phyloP scores from a whole-genome alignment of 2,113 vertebrate species.

The Pipra filicauda region DNA sequence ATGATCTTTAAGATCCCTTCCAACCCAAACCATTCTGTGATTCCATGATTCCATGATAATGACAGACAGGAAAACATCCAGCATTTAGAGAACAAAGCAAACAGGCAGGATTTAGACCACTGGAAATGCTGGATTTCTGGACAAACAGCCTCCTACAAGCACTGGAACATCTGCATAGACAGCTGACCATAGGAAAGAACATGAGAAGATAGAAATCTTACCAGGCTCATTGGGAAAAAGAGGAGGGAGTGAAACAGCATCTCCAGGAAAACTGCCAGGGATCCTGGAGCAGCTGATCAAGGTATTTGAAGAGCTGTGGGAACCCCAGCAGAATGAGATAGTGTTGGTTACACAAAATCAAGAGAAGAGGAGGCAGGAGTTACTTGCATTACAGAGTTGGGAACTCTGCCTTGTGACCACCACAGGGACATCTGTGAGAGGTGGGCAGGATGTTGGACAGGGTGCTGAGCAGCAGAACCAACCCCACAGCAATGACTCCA shows the following conservation, averaged over 20 bases:
- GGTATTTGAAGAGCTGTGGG: background rate
- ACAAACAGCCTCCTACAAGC: background rate
- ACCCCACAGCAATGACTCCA: background rate
- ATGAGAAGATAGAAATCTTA: background rate
- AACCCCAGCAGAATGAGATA: background rate
- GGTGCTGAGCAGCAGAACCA: background rate
- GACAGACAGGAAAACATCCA: background rate
- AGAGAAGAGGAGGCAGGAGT: background rate
- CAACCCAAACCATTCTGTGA: background rate
- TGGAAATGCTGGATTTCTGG: background rate
- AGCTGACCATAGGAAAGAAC: background rate
- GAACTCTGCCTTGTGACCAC: background rate
- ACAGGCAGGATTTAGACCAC: background rate
- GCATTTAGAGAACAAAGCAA: background rate
- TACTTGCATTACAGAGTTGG: background rate
- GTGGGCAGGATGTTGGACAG: background rate
- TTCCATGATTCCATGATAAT: background rate
- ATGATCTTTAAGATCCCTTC: background rate
- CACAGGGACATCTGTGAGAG: background rate
- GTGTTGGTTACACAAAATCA: background rate
- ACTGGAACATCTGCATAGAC: background rate
- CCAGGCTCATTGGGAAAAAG: background rate
- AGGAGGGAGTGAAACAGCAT: background rate
- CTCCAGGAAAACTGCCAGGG: background rate
- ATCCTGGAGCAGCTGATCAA: background rate